Evolutionary conservation across 2,888 invertebrate genomes (phyloP), one percentile per base, ranked within the genome.

Genomic region (Platycheirus rosarum): DNA sequence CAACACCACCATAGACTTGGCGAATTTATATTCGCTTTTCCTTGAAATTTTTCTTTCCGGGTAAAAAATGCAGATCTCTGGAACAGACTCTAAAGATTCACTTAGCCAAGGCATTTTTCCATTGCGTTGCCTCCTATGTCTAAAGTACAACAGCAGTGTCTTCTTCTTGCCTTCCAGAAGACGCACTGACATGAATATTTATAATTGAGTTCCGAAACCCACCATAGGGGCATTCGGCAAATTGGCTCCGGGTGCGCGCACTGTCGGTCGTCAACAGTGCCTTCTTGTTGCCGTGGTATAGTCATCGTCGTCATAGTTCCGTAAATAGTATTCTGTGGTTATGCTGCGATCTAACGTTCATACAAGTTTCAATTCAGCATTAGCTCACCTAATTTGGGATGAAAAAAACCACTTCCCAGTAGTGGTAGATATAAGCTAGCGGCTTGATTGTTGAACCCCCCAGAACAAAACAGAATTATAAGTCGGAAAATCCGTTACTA

Each of bases 161-260:
- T 32, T 8, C 29, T 8, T 32, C 29, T 32, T 32, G 23, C 29
- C 8, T 46, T 46, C 46, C 69, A 49, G 42, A 49, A 60, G 66
- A 70, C 69, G 70, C 80, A 70, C 60, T 75, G 80, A 70, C 70
- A 80, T 76, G 76, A 70, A 80, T 76, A 76, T 76, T 80, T 70
- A 75, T 80, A 70, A 70, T 75, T 35, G 57, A 60, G 60, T 44
- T 60, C 65, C 60, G 49, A 75, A 75, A 79, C 57, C 57, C 60
- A 44, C 75, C 14, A 60, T 29, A 44, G 26, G 8, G 29, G 60
- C 9, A 53, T 35, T 35, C 14, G n/a, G 53, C 55, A 37, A 48
- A 68, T 75, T 46, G 46, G 69, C 48, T 26, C 13, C 68, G 68
- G 62, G 68, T 68, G 75, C 13, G 37, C 37, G 37, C n/a, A 13